phyloP scores from a whole-genome alignment of 2,888 invertebrate species.

The Chymomyza fuscimana region DNA sequence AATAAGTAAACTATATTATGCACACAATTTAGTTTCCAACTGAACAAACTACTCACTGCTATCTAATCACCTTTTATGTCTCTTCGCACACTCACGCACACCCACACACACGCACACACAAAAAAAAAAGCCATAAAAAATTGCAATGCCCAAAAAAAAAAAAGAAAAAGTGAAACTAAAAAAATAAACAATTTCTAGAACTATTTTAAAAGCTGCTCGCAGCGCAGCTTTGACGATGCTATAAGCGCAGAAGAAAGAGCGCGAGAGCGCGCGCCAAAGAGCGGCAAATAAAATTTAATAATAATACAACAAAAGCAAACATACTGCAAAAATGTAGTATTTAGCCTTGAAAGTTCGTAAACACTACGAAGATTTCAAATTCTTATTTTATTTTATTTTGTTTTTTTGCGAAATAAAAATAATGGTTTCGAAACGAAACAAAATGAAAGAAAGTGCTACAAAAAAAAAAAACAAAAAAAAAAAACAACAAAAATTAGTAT shows the following conservation, averaged over 20 bases:
- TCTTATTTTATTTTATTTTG: constrained; percentile 34
- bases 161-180: background rate
- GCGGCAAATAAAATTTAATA: constrained; percentile 70
- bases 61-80: constrained; percentile 56
- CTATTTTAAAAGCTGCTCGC: constrained; percentile 51
- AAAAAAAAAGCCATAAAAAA: background rate
- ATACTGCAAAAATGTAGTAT: constrained; percentile 59
- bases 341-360: constrained; percentile 75
- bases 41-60: constrained; percentile 63
- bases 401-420: constrained; percentile 18
- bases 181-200: constrained; percentile 64
- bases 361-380: constrained; percentile 61
- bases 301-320: constrained; percentile 53
- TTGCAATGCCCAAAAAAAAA: background rate
- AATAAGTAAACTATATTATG: background rate
- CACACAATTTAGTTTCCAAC: constrained; percentile 47
- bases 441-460: constrained; percentile 15
- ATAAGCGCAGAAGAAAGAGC: constrained; percentile 6
- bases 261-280: constrained; percentile 23
- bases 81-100: no score
- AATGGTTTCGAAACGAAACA: constrained; percentile 3
- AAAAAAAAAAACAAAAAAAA: background rate
- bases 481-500: background rate
- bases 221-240: background rate
- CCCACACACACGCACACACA: constrained; percentile 6